Evolutionary conservation across 2,113 vertebrate genomes (phyloP).

Genomic region (Nesospiza acunhae): DNA sequence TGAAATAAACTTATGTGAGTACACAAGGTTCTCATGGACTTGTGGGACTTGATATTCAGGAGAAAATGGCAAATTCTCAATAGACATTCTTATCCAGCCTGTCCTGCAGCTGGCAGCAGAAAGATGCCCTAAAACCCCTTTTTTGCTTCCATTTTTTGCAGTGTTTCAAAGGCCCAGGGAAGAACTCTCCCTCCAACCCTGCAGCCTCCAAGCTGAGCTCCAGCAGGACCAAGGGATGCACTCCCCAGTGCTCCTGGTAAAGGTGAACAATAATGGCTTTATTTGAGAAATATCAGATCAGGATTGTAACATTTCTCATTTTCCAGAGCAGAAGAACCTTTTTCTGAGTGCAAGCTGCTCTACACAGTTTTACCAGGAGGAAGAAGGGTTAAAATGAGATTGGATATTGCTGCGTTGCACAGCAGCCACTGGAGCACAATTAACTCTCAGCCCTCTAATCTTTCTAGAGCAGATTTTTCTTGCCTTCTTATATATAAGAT

Average conservation of each 20-base stretch:
- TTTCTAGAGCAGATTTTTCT: not conserved
- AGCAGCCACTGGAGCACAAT: not conserved
- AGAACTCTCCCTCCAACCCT: not conserved
- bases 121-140: not conserved
- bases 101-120: not conserved
- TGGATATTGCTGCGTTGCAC: not conserved
- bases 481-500: not conserved
- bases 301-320: not conserved
- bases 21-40: not conserved
- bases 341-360: not conserved
- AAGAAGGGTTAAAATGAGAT: not conserved
- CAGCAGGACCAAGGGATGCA: not conserved
- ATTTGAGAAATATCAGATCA: not conserved
- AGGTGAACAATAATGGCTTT: not conserved
- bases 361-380: not conserved
- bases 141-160: not conserved
- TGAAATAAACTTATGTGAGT: not conserved
- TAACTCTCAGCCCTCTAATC: slow-evolving; percentile 16
- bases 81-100: not conserved
- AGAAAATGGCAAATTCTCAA: not conserved
- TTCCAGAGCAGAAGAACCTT: not conserved
- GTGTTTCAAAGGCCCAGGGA: not conserved
- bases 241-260: not conserved
- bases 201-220: not conserved
- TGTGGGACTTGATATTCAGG: not conserved